Conservation (phyloP, 2,888 invertebrate species). For the Apodemia hepburni region DNA sequence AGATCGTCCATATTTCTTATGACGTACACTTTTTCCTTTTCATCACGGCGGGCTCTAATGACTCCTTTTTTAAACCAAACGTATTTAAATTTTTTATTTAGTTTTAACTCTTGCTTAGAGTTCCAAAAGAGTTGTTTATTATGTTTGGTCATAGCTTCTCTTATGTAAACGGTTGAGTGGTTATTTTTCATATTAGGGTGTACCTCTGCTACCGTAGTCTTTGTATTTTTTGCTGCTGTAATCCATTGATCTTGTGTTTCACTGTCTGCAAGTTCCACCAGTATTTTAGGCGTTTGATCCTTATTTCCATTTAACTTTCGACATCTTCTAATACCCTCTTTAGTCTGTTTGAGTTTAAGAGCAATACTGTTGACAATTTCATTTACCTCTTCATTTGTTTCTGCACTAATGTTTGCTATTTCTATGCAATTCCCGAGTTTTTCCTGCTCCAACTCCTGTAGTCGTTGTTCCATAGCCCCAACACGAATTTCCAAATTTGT, state of each 20-base stretch:
- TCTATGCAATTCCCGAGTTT: not conserved
- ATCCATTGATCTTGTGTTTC: conserved; percentile 22
- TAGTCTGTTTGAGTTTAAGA: not conserved
- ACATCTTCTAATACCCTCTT: not conserved
- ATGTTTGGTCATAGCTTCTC: conserved; percentile 23
- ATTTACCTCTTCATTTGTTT: not conserved
- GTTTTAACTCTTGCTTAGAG: conserved; percentile 22
- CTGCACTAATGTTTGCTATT: not conserved
- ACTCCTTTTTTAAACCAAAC: conserved; percentile 26
- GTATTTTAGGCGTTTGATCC: conserved; percentile 11
- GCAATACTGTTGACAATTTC: not conserved
- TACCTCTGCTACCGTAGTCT: conserved; percentile 20
- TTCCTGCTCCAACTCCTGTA: conserved; percentile 29
- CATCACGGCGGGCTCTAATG: conserved; percentile 21
- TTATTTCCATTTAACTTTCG: conserved; percentile 2
- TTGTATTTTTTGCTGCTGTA: conserved; percentile 19
- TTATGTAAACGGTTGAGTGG: conserved; percentile 17
- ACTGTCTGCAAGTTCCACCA: conserved; percentile 18
- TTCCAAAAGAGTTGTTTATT: conserved; percentile 23
- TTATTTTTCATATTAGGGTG: conserved; percentile 13
- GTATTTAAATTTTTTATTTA: conserved; percentile 20
- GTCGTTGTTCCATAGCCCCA: conserved; percentile 27
- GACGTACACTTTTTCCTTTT: conserved; percentile 13
- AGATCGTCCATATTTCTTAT: conserved; percentile 19
- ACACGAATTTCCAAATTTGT: conserved; percentile 18